Evolutionary conservation across 2,888 invertebrate species (phyloP).

Genomic region (Erebia epiphron): DNA sequence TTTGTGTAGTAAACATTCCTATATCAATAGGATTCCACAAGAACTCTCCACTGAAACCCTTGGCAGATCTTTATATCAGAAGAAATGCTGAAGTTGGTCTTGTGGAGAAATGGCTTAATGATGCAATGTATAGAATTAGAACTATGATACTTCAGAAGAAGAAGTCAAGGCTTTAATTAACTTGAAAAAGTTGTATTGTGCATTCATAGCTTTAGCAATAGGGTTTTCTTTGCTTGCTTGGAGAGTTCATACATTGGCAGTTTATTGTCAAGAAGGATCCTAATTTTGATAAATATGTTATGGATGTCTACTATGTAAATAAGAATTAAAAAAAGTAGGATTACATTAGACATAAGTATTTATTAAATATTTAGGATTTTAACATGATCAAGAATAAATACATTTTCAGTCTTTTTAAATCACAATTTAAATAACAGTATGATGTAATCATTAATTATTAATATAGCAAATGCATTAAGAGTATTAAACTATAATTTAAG

Average conservation of each 20-base stretch:
- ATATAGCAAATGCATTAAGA: background rate
- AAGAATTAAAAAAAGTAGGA: constrained; percentile 57
- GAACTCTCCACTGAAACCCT: constrained; percentile 89
- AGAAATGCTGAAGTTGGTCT: constrained; percentile 89
- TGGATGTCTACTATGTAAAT: constrained; percentile 78
- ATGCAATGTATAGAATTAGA: constrained; percentile 85
- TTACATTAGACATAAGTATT: constrained; percentile 7
- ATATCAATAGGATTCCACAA: constrained; percentile 91
- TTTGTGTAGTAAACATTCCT: constrained; percentile 90
- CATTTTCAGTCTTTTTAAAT: constrained; percentile 48
- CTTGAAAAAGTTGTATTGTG: constrained; percentile 90
- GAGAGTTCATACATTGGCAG: constrained; percentile 87
- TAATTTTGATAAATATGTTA: constrained; percentile 86
- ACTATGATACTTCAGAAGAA: constrained; percentile 82
- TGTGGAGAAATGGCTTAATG: constrained; percentile 90
- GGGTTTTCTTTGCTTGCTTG: constrained; percentile 84
- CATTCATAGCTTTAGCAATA: constrained; percentile 86
- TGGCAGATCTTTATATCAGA: constrained; percentile 86
- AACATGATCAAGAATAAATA: constrained; percentile 49
- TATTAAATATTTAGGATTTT: constrained; percentile 18
- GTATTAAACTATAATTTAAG: background rate
- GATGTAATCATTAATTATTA: background rate
- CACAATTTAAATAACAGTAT: background rate
- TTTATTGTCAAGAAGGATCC: constrained; percentile 86
- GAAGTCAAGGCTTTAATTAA: constrained; percentile 90